Conservation (phyloP, 2,113 vertebrate species). For the Anthoscopus minutus region DNA sequence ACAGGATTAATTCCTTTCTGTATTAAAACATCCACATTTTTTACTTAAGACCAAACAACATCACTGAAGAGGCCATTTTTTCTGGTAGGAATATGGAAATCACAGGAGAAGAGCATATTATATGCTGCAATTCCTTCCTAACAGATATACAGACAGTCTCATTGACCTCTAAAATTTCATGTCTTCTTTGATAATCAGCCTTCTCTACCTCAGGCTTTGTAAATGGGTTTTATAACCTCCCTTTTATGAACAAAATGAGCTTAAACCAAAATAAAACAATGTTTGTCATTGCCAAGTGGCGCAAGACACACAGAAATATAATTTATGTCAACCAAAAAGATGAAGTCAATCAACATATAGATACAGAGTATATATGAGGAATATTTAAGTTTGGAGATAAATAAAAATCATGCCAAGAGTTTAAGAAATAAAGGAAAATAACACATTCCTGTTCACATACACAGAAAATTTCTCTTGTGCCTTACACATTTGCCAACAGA, state of each 20-base stretch:
- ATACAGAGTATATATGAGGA: neutral
- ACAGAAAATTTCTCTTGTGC: neutral
- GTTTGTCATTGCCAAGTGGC: neutral
- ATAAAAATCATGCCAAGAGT: neutral
- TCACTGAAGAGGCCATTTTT: neutral
- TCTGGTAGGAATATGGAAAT: neutral
- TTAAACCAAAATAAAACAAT: neutral
- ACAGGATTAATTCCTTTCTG: neutral
- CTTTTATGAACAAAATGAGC: neutral
- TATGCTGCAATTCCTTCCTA: neutral
- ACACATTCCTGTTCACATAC: neutral
- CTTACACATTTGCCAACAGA: neutral
- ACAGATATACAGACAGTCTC: neutral
- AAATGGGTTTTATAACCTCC: neutral
- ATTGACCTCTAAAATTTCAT: rapidly evolving
- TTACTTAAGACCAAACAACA: neutral
- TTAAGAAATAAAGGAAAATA: neutral
- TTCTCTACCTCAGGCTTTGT: neutral
- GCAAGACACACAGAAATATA: neutral
- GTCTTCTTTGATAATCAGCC: neutral
- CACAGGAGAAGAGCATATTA: neutral
- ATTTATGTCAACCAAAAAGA: neutral
- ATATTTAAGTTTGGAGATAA: neutral
- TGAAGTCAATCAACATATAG: neutral
- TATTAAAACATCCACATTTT: neutral